phyloP scores from a whole-genome alignment of 2,888 invertebrate genomes.

The Pimpla rufipes region DNA sequence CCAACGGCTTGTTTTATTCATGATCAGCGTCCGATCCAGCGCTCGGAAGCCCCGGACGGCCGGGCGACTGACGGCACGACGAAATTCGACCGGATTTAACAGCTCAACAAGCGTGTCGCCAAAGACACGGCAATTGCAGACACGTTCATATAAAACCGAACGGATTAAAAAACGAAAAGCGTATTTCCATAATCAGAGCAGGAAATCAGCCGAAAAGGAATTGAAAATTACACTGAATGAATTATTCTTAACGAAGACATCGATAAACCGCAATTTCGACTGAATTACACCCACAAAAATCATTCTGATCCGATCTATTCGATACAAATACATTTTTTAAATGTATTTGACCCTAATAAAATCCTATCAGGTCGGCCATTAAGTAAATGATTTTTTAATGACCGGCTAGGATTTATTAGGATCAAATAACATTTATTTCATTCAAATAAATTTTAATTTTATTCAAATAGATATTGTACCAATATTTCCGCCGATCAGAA shows the following conservation, averaged over 20 bases:
- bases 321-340: too few relatives aligned
- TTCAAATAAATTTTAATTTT: too few relatives aligned
- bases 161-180: constrained; percentile 18
- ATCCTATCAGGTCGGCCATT: background rate
- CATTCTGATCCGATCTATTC: too few relatives aligned
- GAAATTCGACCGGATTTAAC: constrained; percentile 71
- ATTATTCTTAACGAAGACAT: too few relatives aligned
- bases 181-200: background rate
- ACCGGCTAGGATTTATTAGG: too few relatives aligned
- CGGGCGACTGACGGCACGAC: constrained; percentile 61
- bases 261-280: too few relatives aligned
- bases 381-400: background rate
- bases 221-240: constrained; percentile 1
- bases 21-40: constrained; percentile 69
- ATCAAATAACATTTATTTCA: too few relatives aligned
- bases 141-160: constrained; percentile 55
- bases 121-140: constrained; percentile 52
- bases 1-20: constrained; percentile 74
- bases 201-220: background rate
- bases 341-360: background rate
- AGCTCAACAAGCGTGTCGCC: constrained; percentile 66
- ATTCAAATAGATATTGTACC: background rate
- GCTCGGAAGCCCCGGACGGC: constrained; percentile 63
- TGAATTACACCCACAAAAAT: too few relatives aligned
- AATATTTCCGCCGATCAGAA: background rate